A percentile compares a stretch with the other conserved stretches of the same genome.
Evolutionary conservation across 2,113 vertebrate genomes (phyloP).

Genomic region (Lagenorhynchus albirostris): DNA sequence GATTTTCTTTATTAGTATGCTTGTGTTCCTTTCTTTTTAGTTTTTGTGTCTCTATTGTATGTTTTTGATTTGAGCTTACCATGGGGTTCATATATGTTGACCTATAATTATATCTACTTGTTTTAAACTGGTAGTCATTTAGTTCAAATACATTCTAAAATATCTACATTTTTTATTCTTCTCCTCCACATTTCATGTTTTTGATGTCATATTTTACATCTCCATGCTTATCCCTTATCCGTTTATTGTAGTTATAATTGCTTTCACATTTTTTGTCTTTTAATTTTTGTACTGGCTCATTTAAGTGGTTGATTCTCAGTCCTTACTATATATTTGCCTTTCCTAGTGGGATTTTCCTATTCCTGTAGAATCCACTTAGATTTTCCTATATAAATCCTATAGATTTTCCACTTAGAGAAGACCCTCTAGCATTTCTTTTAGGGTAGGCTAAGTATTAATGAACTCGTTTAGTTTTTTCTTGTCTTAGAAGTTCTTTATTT

Average conservation of each 20-base stretch:
- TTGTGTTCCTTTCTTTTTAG: background rate
- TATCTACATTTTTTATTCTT: background rate
- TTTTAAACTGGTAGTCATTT: background rate
- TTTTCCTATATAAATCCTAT: background rate
- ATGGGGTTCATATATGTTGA: background rate
- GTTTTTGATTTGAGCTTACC: background rate
- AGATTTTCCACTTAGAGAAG: background rate
- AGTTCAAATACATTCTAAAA: background rate
- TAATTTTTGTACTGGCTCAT: background rate
- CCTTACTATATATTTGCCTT: background rate
- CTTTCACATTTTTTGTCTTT: background rate
- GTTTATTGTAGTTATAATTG: background rate
- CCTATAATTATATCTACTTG: background rate
- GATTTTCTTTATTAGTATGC: background rate
- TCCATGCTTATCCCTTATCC: background rate
- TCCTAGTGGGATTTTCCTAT: background rate
- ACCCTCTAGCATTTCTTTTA: background rate
- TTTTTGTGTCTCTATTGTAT: background rate
- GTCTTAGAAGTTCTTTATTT: background rate
- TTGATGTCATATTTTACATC: background rate
- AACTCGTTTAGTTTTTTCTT: background rate
- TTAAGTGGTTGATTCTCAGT: background rate
- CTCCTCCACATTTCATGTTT: background rate
- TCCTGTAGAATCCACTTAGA: background rate
- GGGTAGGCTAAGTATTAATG: background rate